Evolutionary conservation across 2,113 vertebrate genomes (phyloP), one percentile per base, ranked within the genome.

Genomic region (Pseudorhombus dupliciocellatus): DNA sequence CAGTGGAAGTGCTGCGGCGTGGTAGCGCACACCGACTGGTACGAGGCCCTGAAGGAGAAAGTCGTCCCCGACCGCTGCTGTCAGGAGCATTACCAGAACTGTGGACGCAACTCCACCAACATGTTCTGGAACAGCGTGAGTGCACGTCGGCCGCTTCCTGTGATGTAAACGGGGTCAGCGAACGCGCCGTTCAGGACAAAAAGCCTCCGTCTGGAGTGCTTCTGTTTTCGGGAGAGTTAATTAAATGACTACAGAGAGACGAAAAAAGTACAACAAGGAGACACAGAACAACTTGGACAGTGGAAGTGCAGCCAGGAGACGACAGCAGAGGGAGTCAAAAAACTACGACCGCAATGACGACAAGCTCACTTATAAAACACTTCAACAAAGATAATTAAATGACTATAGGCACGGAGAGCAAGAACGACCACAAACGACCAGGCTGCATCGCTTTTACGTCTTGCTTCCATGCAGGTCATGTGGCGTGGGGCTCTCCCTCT

Each of bases 1-100:
- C 87, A 99, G 98, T 98, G 98, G 96, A 95, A 94, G 64, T 99
- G 98, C 89, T 99, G 98, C 11, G 98, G 98, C 0, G 98, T 99
- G 83, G 96, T 92, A 0, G 94, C 96, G 44, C 95, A 94, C 81
- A 98, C 93, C 0, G 98, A 99, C 67, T 99, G 98, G 98, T 96
- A 94, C 28, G 94, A 94, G 0, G 96, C 97, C 63, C 91, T 98
- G 65, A 94, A 97, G 67, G 95, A 96, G 73, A 96, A 96, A 72
- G 91, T 91, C 5, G 97, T 99, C 28, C 97, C 98, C 0, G 98
- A 99, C 88, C 93, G 97, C 79, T 99, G 98, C 81, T 99, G 98
- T 84, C 95, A 94, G 52, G 98, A 99, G 79, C 97, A 98, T 84
- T 97, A 97, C 76, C 96, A 98, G 88, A 95, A 96, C 84, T 99